Evolutionary conservation across 2,797 vertebrate genomes (phyloP).

Genomic region (Pangasius macronema): DNA sequence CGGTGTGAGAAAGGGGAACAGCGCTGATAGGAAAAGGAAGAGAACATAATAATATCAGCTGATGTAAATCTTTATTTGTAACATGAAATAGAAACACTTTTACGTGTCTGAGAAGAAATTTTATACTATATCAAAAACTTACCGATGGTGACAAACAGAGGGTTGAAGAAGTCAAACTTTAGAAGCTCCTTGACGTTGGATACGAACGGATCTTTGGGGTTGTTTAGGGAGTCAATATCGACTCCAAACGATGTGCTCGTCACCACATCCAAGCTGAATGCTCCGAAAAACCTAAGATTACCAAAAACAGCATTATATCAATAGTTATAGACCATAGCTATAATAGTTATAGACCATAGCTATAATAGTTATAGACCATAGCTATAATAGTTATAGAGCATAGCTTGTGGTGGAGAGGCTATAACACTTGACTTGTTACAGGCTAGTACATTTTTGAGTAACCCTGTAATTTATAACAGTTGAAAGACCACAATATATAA

Average conservation of each 20-base stretch:
- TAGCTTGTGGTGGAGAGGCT: neutral
- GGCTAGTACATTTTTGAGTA: neutral
- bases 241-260: slow-evolving; percentile 79
- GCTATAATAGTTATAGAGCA: too few species aligned
- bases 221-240: slow-evolving; percentile 78
- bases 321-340: too few species aligned
- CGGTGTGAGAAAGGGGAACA: slow-evolving; percentile 72
- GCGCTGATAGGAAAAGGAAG: slow-evolving; percentile 53
- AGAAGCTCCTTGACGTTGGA: slow-evolving; percentile 77
- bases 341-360: too few species aligned
- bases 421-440: too few species aligned
- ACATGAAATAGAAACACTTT: neutral
- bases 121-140: slow-evolving; percentile 31
- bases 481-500: too few species aligned
- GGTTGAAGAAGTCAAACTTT: slow-evolving; percentile 67
- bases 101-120: neutral
- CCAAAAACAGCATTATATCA: neutral
- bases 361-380: too few species aligned
- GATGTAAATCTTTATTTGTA: neutral
- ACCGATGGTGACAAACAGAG: slow-evolving; percentile 67
- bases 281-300: slow-evolving; percentile 69
- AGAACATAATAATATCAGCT: neutral
- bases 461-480: neutral
- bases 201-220: slow-evolving; percentile 77
- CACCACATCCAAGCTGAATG: slow-evolving; percentile 83